phyloP scores from a whole-genome alignment of 2,113 vertebrate genomes.

The Austrofundulus limnaeus region DNA sequence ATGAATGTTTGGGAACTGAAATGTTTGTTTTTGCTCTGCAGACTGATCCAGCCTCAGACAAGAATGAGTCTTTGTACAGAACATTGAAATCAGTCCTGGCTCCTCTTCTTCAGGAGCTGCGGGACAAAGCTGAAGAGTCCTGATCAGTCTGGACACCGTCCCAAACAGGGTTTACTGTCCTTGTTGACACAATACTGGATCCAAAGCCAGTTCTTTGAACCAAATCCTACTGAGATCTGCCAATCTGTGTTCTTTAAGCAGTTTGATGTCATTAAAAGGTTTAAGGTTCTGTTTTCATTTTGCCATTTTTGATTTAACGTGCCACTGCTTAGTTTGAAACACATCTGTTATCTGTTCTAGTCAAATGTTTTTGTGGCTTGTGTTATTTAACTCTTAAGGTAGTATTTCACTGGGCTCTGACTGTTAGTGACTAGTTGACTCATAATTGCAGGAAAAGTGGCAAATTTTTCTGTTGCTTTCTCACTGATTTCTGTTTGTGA shows the following conservation, averaged over 20 bases:
- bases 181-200: constrained; percentile 40
- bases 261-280: constrained; percentile 17
- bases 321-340: constrained; percentile 62
- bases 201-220: constrained; percentile 22
- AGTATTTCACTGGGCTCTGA: too few relatives aligned
- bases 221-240: constrained; percentile 23
- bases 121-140: constrained; percentile 66
- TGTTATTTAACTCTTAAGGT: constrained; percentile 33
- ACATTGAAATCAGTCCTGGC: constrained; percentile 87
- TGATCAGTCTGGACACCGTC: constrained; percentile 14
- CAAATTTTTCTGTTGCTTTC: too few relatives aligned
- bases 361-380: constrained; percentile 31
- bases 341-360: constrained; percentile 33
- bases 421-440: too few relatives aligned
- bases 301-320: constrained; percentile 70
- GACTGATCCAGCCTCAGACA: constrained; percentile 81
- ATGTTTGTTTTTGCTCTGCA: constrained; percentile 49
- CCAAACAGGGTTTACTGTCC: background rate
- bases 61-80: constrained; percentile 78
- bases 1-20: background rate
- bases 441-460: too few relatives aligned
- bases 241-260: constrained; percentile 23
- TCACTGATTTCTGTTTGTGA: too few relatives aligned
- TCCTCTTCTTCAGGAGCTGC: constrained; percentile 82
- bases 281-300: constrained; percentile 37